These are phyloP conservation scores for Aquatica leii DNA, from an alignment of 2,888 invertebrate genomes.

Conservation along the genomic window DNA sequence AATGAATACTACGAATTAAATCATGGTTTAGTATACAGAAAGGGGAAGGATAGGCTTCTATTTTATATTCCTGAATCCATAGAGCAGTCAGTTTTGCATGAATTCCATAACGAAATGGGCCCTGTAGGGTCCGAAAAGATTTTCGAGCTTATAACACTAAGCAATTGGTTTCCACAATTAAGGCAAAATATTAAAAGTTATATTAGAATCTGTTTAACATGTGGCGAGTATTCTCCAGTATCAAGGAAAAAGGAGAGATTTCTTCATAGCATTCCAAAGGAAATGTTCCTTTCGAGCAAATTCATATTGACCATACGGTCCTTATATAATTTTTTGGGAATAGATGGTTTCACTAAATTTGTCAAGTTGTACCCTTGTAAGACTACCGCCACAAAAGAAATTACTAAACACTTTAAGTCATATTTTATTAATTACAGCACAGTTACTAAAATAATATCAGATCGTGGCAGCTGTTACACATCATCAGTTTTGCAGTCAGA, in stretches of 20 bases:
- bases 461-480: slow-evolving; percentile 47
- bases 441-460: slow-evolving; percentile 43
- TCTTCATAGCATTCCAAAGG: slow-evolving; percentile 12
- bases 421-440: slow-evolving; percentile 30
- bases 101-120: slow-evolving; percentile 45
- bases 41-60: slow-evolving; percentile 13
- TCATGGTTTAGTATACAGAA: slow-evolving; percentile 15
- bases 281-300: not conserved
- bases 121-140: slow-evolving; percentile 44
- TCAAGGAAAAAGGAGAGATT: not conserved
- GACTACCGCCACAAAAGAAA: slow-evolving; percentile 8
- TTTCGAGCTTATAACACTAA: not conserved
- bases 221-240: not conserved
- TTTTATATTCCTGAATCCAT: slow-evolving; percentile 44
- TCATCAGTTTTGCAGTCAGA: slow-evolving; percentile 28
- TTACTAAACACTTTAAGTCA: not conserved
- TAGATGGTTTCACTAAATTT: slow-evolving; percentile 18
- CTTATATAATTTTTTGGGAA: slow-evolving; percentile 16
- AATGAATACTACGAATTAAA: slow-evolving; percentile 10
- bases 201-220: slow-evolving; percentile 15
- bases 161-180: slow-evolving; percentile 16
- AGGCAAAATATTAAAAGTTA: slow-evolving; percentile 1
- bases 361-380: slow-evolving; percentile 11
- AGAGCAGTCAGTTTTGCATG: slow-evolving; percentile 42
- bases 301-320: slow-evolving; percentile 13